These are phyloP conservation scores for Drosophila yakuba DNA, from an alignment of 1,140 invertebrate genomes.

Conservation along the genomic window DNA sequence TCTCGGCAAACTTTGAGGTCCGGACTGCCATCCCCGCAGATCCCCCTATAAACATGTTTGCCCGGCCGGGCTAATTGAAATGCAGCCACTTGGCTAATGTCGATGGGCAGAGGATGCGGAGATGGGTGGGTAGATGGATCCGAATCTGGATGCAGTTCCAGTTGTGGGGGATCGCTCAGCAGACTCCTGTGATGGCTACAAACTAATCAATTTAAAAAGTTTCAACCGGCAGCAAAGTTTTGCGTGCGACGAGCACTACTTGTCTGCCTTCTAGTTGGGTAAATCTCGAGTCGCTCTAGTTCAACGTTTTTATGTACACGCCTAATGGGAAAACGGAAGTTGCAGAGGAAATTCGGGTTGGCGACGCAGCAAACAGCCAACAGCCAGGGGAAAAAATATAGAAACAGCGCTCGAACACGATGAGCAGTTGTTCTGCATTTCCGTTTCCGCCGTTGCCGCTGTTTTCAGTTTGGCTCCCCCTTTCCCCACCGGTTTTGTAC, in stretches of 20 bases:
- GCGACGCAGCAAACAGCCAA: constrained; percentile 28
- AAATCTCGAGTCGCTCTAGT: constrained; percentile 55
- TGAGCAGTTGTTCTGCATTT: constrained; percentile 77
- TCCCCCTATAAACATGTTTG: constrained; percentile 43
- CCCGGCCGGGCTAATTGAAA: constrained; percentile 64
- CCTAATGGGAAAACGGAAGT: constrained; percentile 76
- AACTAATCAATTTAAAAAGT: constrained; percentile 81
- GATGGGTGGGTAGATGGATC: no score
- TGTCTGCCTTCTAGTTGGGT: constrained; percentile 64
- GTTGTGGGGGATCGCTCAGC: constrained; percentile 17
- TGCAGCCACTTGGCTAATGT: constrained; percentile 55
- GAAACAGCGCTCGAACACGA: constrained; percentile 46
- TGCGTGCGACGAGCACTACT: constrained; percentile 49
- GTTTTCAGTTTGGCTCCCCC: neutral
- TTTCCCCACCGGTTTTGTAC: neutral
- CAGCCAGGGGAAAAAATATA: constrained; percentile 46
- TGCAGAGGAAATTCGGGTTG: constrained; percentile 53
- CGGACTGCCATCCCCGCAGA: constrained; percentile 1
- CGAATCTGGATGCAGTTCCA: constrained; percentile 1
- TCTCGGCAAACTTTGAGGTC: constrained; percentile 33
- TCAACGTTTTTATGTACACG: constrained; percentile 56
- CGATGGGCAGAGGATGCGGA: constrained; percentile 8
- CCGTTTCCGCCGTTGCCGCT: constrained; percentile 65
- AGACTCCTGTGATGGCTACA: constrained; percentile 36
- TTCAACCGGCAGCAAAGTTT: constrained; percentile 64